Conservation (phyloP, 2,113 vertebrate species). For the Aegithalos caudatus region DNA sequence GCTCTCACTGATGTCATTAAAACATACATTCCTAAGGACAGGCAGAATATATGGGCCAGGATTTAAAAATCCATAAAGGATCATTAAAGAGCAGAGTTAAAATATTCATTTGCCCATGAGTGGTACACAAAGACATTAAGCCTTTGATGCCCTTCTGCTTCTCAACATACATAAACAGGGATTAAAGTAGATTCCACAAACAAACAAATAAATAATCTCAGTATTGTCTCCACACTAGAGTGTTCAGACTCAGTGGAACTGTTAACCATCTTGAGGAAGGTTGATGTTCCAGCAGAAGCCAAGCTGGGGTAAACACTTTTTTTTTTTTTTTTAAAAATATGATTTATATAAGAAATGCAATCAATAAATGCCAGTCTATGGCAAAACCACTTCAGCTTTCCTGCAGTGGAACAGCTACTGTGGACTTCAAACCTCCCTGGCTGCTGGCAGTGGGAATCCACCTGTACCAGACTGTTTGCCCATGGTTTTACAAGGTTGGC, state of each 20-base stretch:
- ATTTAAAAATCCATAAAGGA: slow-evolving; percentile 42
- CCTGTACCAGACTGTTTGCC: neutral
- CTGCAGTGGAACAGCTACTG: neutral
- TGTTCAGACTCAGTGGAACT: neutral
- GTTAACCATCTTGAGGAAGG: neutral
- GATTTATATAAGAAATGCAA: neutral
- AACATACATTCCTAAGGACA: neutral
- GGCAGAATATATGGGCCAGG: neutral
- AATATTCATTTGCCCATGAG: slow-evolving; percentile 29
- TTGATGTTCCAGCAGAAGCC: neutral
- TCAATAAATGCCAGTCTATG: neutral
- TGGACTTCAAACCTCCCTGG: neutral
- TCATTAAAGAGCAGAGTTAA: neutral
- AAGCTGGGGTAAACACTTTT: neutral
- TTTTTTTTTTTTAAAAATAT: neutral
- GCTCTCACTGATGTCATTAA: neutral
- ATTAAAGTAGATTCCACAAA: slow-evolving; percentile 32
- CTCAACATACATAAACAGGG: neutral
- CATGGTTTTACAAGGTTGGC: neutral
- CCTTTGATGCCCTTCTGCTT: neutral
- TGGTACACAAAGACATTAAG: neutral
- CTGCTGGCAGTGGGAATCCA: neutral
- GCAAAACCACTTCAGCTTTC: neutral
- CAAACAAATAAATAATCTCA: slow-evolving; percentile 19
- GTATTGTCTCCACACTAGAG: neutral